phyloP scores from a whole-genome alignment of 2,888 invertebrate genomes.

The Agrilus biguttatus region DNA sequence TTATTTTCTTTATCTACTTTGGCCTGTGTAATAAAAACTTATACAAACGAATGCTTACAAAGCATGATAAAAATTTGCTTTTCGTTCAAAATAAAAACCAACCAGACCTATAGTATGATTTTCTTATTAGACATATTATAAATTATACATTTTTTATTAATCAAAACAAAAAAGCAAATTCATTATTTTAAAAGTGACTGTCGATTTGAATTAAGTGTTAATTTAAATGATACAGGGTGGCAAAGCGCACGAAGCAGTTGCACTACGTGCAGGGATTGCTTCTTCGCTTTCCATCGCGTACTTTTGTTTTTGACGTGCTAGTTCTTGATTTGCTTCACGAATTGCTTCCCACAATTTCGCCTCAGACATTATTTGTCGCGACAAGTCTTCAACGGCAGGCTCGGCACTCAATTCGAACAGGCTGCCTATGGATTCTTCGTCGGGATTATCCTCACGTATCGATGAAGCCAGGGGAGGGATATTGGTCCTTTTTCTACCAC shows the following conservation, averaged over 20 bases:
- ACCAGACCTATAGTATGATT: too few species aligned
- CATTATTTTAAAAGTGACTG: too few species aligned
- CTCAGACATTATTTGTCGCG: constrained; percentile 65
- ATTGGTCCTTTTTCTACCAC: constrained; percentile 53
- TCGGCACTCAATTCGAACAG: constrained; percentile 53
- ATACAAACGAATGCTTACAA: too few species aligned
- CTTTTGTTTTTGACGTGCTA: constrained; percentile 44
- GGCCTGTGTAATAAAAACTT: too few species aligned
- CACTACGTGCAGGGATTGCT: constrained; percentile 19
- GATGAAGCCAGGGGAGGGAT: constrained; percentile 23
- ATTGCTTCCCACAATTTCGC: constrained; percentile 68
- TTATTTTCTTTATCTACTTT: too few species aligned
- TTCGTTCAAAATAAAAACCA: too few species aligned
- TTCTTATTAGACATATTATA: too few species aligned
- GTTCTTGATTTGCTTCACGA: constrained; percentile 60
- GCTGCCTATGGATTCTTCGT: constrained; percentile 49
- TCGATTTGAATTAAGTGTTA: neutral
- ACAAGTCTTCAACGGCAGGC: constrained; percentile 57
- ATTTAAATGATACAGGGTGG: constrained; percentile 22
- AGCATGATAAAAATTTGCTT: too few species aligned
- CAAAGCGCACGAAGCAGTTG: constrained; percentile 26
- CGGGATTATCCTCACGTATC: constrained; percentile 32
- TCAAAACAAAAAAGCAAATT: too few species aligned
- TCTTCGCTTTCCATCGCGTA: constrained; percentile 24
- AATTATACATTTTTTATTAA: too few species aligned